Evolutionary conservation across 2,888 invertebrate genomes (phyloP), one percentile per base, ranked within the genome.

Genomic region (Gari tellinella): DNA sequence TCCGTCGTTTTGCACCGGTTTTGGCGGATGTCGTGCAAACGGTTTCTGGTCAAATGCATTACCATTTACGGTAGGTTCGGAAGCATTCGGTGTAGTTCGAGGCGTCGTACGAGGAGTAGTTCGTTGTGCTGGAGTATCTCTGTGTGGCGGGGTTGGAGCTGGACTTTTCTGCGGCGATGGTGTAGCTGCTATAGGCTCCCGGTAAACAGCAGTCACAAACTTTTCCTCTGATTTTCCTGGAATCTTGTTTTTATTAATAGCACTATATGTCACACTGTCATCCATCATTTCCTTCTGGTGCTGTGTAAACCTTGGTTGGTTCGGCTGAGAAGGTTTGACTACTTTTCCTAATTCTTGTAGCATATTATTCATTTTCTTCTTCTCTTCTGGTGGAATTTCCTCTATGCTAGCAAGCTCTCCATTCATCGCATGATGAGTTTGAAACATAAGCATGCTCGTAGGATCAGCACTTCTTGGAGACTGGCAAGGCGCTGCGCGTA

Each of bases 151-250:
- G 0, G 80, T 76, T 41, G 66, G 68, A 21, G 56, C 62, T 2
- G 81, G 83, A 52, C 81, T 82, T 38, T 69, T 68, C 26, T 78
- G 62, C 19, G 82, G 82, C 5, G 80, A 78, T 12, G 72, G 55
- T 15, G 81, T 70, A 7, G 67, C 69, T 1, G 84, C 81, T 1
- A 89, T 80, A 4, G 89, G 89, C 64, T 89, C 89, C 21, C 87
- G 63, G 56, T 89, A 89, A 0, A 86, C 83, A 15, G 86, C 89
- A 25, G 84, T 87, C 2, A 89, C 89, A 68, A 89, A 84, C 40
- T 77, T 75, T 21, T 89, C 89, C 43, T 85, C 84, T 14, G 68
- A 66, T 8, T 64, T 66, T 19, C 61, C 67, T 48, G 46, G 55
- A 15, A 5, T 45, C 37, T 31, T 26, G 41, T 60, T 62, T 38